These are phyloP conservation scores for Sisor rabdophorus DNA, from an alignment of 2,113 vertebrate species.

Conservation along the genomic window DNA sequence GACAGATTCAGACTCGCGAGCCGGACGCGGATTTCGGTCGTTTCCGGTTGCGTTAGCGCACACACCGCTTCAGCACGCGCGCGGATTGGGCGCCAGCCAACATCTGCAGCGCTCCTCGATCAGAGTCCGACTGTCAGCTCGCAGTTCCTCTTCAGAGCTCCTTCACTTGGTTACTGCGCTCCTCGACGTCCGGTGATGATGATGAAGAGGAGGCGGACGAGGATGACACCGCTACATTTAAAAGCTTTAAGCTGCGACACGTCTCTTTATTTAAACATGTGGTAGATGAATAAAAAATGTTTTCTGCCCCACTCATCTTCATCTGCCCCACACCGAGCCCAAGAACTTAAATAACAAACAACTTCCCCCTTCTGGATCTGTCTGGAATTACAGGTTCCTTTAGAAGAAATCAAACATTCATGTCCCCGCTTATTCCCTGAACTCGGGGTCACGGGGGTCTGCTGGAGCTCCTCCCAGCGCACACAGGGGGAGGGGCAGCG, in stretches of 20 bases:
- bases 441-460: too few relatives aligned
- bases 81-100: background rate
- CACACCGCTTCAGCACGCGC: background rate
- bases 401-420: background rate
- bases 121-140: background rate
- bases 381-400: slow-evolving; percentile 28
- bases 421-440: too few relatives aligned
- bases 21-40: background rate
- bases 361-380: slow-evolving; percentile 23
- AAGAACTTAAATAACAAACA: background rate
- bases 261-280: too few relatives aligned
- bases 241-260: background rate
- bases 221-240: background rate
- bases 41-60: slow-evolving; percentile 3
- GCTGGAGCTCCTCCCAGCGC: too few relatives aligned
- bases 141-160: background rate
- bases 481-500: too few relatives aligned
- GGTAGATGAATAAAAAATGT: slow-evolving; percentile 6
- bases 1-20: background rate
- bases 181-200: background rate
- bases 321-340: background rate
- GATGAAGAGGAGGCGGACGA: background rate
- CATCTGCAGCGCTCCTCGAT: background rate
- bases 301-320: background rate
- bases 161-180: background rate